Base-by-base conservation (phyloP, 2,113 vertebrate genomes). In the Tragelaphus scriptus region DNA sequence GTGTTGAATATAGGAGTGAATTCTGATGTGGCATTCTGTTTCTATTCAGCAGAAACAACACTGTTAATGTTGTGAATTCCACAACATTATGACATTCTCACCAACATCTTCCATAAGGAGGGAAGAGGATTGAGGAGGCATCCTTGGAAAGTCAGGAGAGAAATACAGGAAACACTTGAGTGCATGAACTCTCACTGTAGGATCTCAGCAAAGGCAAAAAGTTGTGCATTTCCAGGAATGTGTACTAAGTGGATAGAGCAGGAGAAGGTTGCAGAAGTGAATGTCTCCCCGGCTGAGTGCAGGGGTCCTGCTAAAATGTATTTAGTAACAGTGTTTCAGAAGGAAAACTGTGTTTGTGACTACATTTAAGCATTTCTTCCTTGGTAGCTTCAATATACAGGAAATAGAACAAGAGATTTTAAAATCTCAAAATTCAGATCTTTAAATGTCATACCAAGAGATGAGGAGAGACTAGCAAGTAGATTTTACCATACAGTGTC, bases 381-480 rank as follows among this genome's bases (percentile, higher is more conserved):
- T 94, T 68, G 25, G 14, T 59, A 53, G 53, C 53, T 63, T 88
- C 32, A 32, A 6, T 84, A 44, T 47, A 84, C 51, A 85, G 87
- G 79, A 90, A 68, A 49, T 68, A 75, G 47, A 23, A 90, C 59
- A 23, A 55, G 32, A 75, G 30, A 84, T 77, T 30, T 84, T 14
- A 15, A 59, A 28, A 32, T 71, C 40, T 84, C 84, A 84, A 61
- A 92, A 80, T 40, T 80, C 51, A 95, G 79, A 56, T 56, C 65
- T 47, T 49, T 16, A 79, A 68, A 28, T 21, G 5, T 49, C 63
- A 55, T 59, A 49, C 14, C 32, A 65, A 92, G 56, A 85, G 14
- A 44, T 58, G n/a, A 32, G 44, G 10, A 51, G 11, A 23, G 25
- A 23, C 40, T 79, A 21, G 79, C 63, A 40, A 84, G 40, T 19